Conservation (phyloP, 2,113 vertebrate genomes). For the Candoia aspera region DNA sequence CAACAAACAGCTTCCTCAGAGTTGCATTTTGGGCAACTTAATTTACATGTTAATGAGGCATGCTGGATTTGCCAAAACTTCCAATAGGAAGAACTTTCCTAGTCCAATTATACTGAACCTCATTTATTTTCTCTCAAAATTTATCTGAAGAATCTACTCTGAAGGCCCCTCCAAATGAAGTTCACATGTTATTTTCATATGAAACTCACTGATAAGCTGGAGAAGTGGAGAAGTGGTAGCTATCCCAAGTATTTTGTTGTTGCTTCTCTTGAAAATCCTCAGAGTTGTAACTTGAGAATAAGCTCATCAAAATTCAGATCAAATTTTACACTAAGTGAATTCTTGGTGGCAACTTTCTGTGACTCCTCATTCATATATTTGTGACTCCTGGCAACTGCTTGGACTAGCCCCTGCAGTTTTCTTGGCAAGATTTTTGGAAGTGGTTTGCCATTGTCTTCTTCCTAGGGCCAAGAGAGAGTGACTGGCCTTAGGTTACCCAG, state of each 20-base stretch:
- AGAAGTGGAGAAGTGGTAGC: not conserved
- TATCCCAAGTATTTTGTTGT: not conserved
- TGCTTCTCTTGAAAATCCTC: not conserved
- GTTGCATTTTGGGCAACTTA: too few species aligned
- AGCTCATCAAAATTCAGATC: not conserved
- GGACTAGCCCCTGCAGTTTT: not conserved
- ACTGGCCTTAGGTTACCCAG: not conserved
- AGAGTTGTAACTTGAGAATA: not conserved
- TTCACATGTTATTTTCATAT: not conserved
- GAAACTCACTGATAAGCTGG: not conserved
- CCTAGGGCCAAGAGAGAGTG: not conserved
- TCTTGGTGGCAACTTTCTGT: not conserved
- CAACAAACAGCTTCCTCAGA: too few species aligned
- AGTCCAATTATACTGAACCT: not conserved
- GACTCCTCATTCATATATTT: not conserved
- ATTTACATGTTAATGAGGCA: too few species aligned
- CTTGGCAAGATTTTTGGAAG: not conserved
- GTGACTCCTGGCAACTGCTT: not conserved
- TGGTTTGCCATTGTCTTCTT: not conserved
- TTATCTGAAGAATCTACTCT: not conserved
- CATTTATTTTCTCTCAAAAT: not conserved
- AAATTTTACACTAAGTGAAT: not conserved
- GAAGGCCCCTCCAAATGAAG: not conserved
- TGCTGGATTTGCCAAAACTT: too few species aligned
- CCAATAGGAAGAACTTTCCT: not conserved